Evolutionary conservation across 1,140 invertebrate species (phyloP), one percentile per base, ranked within the genome.

Genomic region (Mamestra configurata): DNA sequence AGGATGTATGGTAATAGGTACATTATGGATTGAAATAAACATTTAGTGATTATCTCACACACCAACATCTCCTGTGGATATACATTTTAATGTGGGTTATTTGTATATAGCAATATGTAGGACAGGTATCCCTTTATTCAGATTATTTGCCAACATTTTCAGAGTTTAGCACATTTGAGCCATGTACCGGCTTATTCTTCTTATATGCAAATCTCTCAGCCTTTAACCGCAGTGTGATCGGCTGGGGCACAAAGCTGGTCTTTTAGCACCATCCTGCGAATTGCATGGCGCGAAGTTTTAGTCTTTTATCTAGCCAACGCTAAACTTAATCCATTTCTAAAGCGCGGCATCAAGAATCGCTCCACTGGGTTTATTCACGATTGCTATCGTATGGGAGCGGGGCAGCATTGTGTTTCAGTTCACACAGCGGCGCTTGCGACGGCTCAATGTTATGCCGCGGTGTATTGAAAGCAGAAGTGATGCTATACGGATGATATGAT

Each of bases 271-370:
- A n/a, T 1, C 35, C 15, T 13, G 43, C 20, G 15, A 61, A 59
- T 46, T n/a, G 61, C 24, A 46, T 13, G 37, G 53, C 55, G 24
- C 37, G 57, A 49, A 61, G 57, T 61, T 35, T 46, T 43, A 76
- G 43, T 27, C 22, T 49, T 24, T 51, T 64, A 43, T 76, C 57
- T 76, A 49, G 57, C 40, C 40, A 49, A 64, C 37, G 40, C 40
- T 64, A 43, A 76, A 61, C 73, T 76, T 76, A 76, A 76, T 76
- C 73, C 73, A 76, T 76, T 76, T 76, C 73, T 76, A 24, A 64
- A 76, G 55, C 40, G 57, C 57, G 57, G 73, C 40, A 76, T 76
- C 37, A 76, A 76, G 73, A 61, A 64, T 76, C 73, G 73, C 73
- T 76, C 73, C 40, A 76, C 73, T 76, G 73, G 27, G 22, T 76